Base-by-base conservation (phyloP, 1,140 invertebrate genomes). In the Neodiprion pinetum region DNA sequence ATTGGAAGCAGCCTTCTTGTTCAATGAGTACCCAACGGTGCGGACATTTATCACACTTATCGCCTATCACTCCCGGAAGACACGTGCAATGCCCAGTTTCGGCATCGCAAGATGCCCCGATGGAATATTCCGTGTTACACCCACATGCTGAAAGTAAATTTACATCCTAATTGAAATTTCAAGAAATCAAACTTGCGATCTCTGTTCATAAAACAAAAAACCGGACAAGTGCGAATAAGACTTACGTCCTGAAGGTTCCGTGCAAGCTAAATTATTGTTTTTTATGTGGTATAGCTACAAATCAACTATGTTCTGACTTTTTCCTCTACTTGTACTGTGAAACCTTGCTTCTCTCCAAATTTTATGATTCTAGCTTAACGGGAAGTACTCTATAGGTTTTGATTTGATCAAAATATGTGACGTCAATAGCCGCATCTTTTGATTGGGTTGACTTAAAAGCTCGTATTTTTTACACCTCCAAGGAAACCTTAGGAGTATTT, bases 41-140 rank as follows among this genome's bases (percentile, higher is more conserved):
- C 0, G 97, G 96, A 87, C 98, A 99, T 7, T 94, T 92, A 79
- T 99, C 97, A 87, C 98, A 99, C 82, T 96, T 97, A 80, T 96
- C 94, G 1, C 98, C 98, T 65, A 97, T 93, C 0, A 99, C 98
- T 14, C 97, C 98, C 0, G 96, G 96, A 28, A 99, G 87, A 89
- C 98, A 99, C 72, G 95, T 92, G 85, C 98, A 99, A 77, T 97
- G 95, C 0, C 98, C 98, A 2, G 95, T 98, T 10, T 90, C 81
- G 0, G 94, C 91, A 85, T 98, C 95, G 81, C 97, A 99, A 21
- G 96, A 96, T 17, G 96, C 93, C 1, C 96, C 97, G 40, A 95
- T 91, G 0, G 97, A 96, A 84, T 96, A 97, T 3, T 95, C 95
- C 73, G 92, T 93, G 78, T 96, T 96, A 81, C 96, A 98, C 72